Evolutionary conservation across 2,797 vertebrate species (phyloP).

Genomic region (Cyprinodon diabolis): DNA sequence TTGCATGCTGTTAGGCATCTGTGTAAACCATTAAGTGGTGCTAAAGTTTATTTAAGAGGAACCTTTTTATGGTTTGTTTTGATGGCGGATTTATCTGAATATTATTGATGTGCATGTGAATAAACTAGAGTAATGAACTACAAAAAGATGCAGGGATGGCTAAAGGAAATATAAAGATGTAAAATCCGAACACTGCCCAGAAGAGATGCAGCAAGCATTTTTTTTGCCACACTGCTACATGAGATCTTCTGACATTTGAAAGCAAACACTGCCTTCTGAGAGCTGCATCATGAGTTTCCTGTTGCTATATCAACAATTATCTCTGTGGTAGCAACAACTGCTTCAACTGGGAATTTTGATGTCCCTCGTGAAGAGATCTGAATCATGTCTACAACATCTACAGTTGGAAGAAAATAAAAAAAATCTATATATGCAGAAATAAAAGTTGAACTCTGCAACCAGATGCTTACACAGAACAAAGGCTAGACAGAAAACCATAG

Average conservation of each 20-base stretch:
- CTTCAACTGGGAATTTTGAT: conserved; percentile 54
- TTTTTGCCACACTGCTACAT: conserved; percentile 49
- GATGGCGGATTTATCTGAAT: neutral
- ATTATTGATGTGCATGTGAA: conserved; percentile 1
- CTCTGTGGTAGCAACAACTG: conserved; percentile 68
- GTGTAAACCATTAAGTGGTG: conserved; percentile 13
- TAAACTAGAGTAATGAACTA: conserved; percentile 2
- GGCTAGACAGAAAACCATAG: neutral
- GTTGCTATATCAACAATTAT: conserved; percentile 74
- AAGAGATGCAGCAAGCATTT: conserved; percentile 40
- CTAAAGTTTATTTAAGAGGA: conserved; percentile 8
- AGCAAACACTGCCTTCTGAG: conserved; percentile 63
- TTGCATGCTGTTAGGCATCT: neutral
- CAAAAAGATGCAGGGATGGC: neutral
- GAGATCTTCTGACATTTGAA: conserved; percentile 73
- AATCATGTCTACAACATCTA: conserved; percentile 62
- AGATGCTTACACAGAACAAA: neutral
- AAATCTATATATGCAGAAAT: conserved; percentile 9
- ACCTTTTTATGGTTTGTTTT: neutral
- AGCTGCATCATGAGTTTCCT: conserved; percentile 63
- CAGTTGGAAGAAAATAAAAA: conserved; percentile 33
- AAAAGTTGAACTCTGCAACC: conserved; percentile 10
- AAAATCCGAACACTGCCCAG: conserved; percentile 14
- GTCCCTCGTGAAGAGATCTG: conserved; percentile 57
- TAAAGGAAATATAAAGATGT: neutral